phyloP scores from a whole-genome alignment of 2,888 invertebrate genomes.

The Empis stercorea region DNA sequence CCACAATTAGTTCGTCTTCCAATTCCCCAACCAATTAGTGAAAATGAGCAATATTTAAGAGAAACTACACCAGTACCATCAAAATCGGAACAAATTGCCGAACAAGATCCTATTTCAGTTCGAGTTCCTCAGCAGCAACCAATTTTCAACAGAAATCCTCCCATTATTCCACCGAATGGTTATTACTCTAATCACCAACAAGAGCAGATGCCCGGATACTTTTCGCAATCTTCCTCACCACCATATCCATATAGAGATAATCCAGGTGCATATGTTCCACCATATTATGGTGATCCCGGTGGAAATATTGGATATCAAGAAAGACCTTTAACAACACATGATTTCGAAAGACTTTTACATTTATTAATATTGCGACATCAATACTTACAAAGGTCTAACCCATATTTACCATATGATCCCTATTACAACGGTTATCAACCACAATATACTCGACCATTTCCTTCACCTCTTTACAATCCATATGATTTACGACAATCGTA shows the following conservation, averaged over 20 bases:
- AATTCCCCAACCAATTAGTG: conserved; percentile 7
- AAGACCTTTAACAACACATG: conserved; percentile 56
- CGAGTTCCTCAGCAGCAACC: conserved; percentile 5
- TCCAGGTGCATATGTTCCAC: conserved; percentile 21
- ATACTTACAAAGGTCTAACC: conserved; percentile 36
- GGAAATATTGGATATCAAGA: conserved; percentile 41
- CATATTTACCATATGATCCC: conserved; percentile 18
- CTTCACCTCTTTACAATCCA: conserved; percentile 11
- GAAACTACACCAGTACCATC: conserved; percentile 16
- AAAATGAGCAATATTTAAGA: conserved; percentile 19
- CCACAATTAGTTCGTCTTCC: conserved; percentile 32
- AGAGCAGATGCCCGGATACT: conserved; percentile 26
- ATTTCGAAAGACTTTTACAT: conserved; percentile 53
- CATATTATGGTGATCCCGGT: conserved; percentile 21
- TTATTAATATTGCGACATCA: conserved; percentile 51
- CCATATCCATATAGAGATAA: conserved; percentile 12
- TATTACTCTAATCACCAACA: conserved; percentile 22
- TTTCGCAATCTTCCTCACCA: conserved; percentile 22
- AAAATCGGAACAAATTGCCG: conserved; percentile 6
- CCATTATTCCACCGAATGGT: neutral
- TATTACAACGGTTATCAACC: conserved; percentile 4
- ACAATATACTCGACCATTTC: conserved; percentile 9
- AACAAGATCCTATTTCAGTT: conserved; percentile 10
- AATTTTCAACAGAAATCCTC: conserved; percentile 7
- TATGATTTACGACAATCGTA: conserved; percentile 8